These are phyloP conservation scores for Orgyia antiqua DNA, from an alignment of 2,888 invertebrate species.

Conservation along the genomic window DNA sequence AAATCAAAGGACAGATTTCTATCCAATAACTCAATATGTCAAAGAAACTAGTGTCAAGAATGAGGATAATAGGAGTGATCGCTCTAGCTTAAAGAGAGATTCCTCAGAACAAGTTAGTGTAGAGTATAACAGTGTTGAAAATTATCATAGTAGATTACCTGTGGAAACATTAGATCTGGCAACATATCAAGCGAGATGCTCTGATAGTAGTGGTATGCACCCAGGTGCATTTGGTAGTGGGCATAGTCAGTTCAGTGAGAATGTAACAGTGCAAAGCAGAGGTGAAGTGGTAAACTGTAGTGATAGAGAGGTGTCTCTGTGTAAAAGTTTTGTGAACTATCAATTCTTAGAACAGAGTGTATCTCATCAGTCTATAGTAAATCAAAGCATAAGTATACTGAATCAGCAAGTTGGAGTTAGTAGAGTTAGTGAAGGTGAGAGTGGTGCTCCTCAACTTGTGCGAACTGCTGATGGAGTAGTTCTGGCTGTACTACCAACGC, in stretches of 20 bases:
- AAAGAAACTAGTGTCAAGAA: slow-evolving; percentile 47
- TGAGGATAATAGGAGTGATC: slow-evolving; percentile 40
- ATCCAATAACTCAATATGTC: slow-evolving; percentile 43
- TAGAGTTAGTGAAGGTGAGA: slow-evolving; percentile 56
- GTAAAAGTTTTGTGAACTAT: slow-evolving; percentile 70
- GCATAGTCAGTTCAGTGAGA: slow-evolving; percentile 57
- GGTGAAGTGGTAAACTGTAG: slow-evolving; percentile 49
- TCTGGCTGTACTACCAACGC: slow-evolving; percentile 61
- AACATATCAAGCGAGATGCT: slow-evolving; percentile 57
- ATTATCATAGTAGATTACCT: slow-evolving; percentile 47
- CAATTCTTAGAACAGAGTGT: slow-evolving; percentile 75
- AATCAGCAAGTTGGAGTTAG: slow-evolving; percentile 71
- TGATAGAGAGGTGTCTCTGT: slow-evolving; percentile 57
- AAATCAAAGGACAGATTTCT: slow-evolving; percentile 44
- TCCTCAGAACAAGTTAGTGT: slow-evolving; percentile 36
- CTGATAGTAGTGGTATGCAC: slow-evolving; percentile 42
- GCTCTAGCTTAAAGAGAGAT: slow-evolving; percentile 43
- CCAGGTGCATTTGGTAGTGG: slow-evolving; percentile 44
- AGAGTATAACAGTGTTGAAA: slow-evolving; percentile 49
- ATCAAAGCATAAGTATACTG: slow-evolving; percentile 73
- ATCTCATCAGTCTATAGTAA: slow-evolving; percentile 71
- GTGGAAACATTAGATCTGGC: slow-evolving; percentile 43
- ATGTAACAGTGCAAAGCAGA: slow-evolving; percentile 52
- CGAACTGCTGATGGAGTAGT: slow-evolving; percentile 70
- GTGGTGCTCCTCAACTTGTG: slow-evolving; percentile 57